Percentiles rank a stretch among this genome's conserved stretches.
Conservation (phyloP, 2,113 vertebrate genomes). For the Mirza zaza region DNA sequence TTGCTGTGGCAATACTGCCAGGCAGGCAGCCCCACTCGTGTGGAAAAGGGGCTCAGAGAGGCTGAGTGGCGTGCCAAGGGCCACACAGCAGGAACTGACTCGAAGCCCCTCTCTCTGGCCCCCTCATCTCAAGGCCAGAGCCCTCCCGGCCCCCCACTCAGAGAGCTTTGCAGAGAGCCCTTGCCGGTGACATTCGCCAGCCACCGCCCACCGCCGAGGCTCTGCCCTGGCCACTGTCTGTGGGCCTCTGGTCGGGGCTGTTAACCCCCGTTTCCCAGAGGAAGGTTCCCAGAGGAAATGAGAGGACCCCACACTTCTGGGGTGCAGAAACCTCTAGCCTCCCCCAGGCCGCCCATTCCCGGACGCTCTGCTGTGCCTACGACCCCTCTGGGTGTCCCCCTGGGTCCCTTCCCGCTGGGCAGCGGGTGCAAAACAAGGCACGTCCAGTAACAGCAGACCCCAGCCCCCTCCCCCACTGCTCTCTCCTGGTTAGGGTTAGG, state of each 20-base stretch:
- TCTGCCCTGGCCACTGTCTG: no score
- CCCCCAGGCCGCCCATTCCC: rapidly evolving
- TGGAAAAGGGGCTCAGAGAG: not conserved
- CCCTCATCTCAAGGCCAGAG: no score
- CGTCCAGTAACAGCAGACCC: not conserved
- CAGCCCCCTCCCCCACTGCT: not conserved
- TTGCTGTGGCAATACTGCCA: rapidly evolving
- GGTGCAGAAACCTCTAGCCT: not conserved
- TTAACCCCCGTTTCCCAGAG: no score
- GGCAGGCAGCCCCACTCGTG: rapidly evolving
- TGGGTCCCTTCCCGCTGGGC: not conserved
- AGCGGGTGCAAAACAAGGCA: not conserved
- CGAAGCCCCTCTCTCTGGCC: not conserved
- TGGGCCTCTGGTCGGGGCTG: no score
- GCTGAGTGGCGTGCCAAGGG: not conserved
- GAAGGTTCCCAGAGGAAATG: not conserved
- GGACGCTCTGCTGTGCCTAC: not conserved
- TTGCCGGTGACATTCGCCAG: no score
- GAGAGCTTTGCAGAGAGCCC: no score
- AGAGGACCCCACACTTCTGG: not conserved
- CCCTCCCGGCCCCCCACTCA: no score
- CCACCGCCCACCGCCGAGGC: no score
- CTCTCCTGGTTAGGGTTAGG: not conserved
- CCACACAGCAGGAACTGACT: not conserved
- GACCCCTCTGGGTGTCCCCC: not conserved